phyloP scores from a whole-genome alignment of 2,113 vertebrate genomes.

The Rhynchomys soricoides region DNA sequence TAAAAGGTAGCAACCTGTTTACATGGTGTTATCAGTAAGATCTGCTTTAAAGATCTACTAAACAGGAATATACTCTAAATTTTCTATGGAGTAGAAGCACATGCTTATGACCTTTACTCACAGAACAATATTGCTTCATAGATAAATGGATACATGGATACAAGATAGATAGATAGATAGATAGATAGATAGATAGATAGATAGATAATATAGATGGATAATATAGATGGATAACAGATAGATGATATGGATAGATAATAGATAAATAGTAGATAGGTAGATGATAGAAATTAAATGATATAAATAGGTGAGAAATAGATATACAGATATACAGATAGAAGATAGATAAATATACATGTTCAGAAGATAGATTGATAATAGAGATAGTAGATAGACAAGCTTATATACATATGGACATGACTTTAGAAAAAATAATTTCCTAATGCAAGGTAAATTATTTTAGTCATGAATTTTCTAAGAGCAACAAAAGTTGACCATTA shows the following conservation, averaged over 20 bases:
- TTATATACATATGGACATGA: background rate
- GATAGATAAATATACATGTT: background rate
- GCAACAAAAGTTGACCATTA: background rate
- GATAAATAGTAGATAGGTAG: background rate
- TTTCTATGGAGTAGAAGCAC: background rate
- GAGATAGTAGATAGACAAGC: background rate
- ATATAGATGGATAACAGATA: background rate
- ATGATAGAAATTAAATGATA: no score
- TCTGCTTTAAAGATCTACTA: background rate
- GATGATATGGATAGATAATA: background rate
- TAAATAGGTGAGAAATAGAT: background rate
- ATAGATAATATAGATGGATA: background rate
- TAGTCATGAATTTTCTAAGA: constrained; percentile 49
- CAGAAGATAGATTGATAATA: no score
- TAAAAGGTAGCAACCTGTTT: background rate
- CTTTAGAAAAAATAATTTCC: background rate
- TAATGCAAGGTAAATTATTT: background rate
- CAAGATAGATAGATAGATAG: background rate
- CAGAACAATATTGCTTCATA: background rate
- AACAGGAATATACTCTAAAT: background rate
- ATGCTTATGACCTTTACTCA: background rate
- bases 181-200: background rate
- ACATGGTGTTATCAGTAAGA: background rate
- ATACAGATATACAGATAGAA: background rate
- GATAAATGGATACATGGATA: background rate